Percentiles rank a stretch among this genome's conserved stretches.
phyloP scores from a whole-genome alignment of 2,888 invertebrate species.

The Germaria angustata region DNA sequence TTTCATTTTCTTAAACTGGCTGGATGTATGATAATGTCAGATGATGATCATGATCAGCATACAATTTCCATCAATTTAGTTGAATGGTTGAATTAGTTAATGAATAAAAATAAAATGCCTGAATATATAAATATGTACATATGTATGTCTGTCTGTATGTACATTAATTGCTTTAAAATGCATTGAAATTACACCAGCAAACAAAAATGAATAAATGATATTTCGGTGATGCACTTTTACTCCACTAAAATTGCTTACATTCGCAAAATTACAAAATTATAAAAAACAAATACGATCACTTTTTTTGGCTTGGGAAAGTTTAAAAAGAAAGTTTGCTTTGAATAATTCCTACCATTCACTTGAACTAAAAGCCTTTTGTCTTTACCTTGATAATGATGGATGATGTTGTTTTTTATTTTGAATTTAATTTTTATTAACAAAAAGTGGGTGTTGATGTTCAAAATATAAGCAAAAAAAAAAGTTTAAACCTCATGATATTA shows the following conservation, averaged over 20 bases:
- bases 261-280: constrained; percentile 36
- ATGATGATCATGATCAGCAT: constrained; percentile 39
- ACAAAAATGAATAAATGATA: constrained; percentile 16
- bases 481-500: not conserved
- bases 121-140: not conserved
- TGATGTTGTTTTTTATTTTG: not conserved
- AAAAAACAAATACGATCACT: constrained; percentile 63
- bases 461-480: not conserved
- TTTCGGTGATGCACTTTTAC: constrained; percentile 63
- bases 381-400: constrained; percentile 61
- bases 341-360: constrained; percentile 62
- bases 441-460: constrained; percentile 42
- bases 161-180: constrained; percentile 26
- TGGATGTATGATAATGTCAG: not conserved
- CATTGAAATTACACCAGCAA: constrained; percentile 4
- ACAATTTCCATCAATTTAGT: constrained; percentile 49
- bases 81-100: constrained; percentile 45
- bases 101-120: constrained; percentile 51
- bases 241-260: constrained; percentile 52
- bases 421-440: not conserved
- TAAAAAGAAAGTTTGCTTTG: constrained; percentile 63
- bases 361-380: constrained; percentile 45
- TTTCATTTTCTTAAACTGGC: constrained; percentile 17
- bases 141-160: constrained; percentile 16
- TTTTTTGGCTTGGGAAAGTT: constrained; percentile 52